Evolutionary conservation across 1,140 invertebrate genomes (phyloP).

Genomic region (Rhizoglyphus robini): DNA sequence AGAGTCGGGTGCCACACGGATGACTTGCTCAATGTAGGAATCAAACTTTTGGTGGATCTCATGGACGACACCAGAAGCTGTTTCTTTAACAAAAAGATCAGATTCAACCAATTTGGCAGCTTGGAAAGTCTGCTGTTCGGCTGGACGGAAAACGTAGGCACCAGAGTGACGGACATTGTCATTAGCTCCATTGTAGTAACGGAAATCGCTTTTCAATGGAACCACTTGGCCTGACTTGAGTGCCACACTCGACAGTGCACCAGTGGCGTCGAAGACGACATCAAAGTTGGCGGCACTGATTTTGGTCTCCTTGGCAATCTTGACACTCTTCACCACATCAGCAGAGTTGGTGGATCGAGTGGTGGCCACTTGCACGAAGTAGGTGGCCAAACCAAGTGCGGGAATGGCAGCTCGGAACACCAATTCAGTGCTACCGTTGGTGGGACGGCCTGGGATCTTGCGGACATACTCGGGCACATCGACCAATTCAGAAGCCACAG

Average conservation of each 20-base stretch:
- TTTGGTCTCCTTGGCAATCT: conserved; percentile 7
- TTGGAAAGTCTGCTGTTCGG: conserved; percentile 16
- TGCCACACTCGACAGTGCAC: conserved; percentile 26
- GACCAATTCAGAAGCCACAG: conserved; percentile 33
- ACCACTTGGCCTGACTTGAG: conserved; percentile 12
- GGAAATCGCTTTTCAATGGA: conserved; percentile 15
- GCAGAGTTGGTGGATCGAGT: neutral
- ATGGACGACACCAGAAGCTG: conserved; percentile 64
- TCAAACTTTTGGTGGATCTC: conserved; percentile 65
- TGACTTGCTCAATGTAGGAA: conserved; percentile 64
- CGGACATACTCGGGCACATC: conserved; percentile 28
- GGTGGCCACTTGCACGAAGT: conserved; percentile 26
- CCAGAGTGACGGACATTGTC: conserved; percentile 29
- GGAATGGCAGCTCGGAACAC: conserved; percentile 34
- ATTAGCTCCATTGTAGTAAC: conserved; percentile 14
- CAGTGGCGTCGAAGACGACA: conserved; percentile 20
- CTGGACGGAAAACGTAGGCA: conserved; percentile 40
- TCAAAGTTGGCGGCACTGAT: conserved; percentile 10
- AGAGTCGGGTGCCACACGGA: conserved; percentile 54
- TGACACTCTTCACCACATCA: neutral
- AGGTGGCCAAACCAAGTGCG: conserved; percentile 37
- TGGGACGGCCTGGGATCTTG: conserved; percentile 32
- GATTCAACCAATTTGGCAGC: conserved; percentile 49
- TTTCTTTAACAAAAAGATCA: conserved; percentile 47
- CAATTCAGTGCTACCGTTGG: conserved; percentile 33